phyloP scores from a whole-genome alignment of 2,888 invertebrate genomes.

The Trichogramma dendrolimi region DNA sequence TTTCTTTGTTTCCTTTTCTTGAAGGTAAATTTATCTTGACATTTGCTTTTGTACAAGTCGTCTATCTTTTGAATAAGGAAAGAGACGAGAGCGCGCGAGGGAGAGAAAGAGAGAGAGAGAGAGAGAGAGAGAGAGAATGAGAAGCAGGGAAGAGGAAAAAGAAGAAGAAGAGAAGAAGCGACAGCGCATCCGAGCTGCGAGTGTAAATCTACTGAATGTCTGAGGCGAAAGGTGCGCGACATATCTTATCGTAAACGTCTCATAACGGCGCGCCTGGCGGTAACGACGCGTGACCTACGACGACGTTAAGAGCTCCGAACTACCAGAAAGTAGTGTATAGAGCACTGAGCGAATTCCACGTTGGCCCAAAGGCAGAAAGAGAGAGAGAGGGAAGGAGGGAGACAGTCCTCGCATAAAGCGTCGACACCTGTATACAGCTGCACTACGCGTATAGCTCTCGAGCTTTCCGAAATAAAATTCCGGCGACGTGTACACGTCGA shows the following conservation, averaged over 20 bases:
- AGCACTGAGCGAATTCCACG: too few species aligned
- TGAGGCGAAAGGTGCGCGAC: constrained; percentile 43
- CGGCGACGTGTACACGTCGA: constrained; percentile 15
- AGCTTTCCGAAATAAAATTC: neutral
- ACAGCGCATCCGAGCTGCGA: neutral
- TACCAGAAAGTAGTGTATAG: too few species aligned
- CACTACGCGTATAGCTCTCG: too few species aligned
- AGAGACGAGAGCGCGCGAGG: neutral
- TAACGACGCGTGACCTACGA: constrained; percentile 49
- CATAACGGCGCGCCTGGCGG: constrained; percentile 44
- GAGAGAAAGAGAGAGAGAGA: neutral
- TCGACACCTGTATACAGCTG: too few species aligned
- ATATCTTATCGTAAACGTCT: constrained; percentile 50
- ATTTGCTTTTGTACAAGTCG: too few species aligned
- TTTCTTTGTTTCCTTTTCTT: too few species aligned
- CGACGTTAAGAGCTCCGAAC: constrained; percentile 38
- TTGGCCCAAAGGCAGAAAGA: too few species aligned
- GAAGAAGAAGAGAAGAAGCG: neutral
- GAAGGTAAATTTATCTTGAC: too few species aligned
- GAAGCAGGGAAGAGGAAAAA: neutral
- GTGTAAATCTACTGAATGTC: constrained; percentile 43
- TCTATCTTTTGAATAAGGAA: too few species aligned
- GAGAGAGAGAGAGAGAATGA: neutral
- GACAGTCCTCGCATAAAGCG: too few species aligned
- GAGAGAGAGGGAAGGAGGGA: too few species aligned